Conservation (phyloP, 2,888 invertebrate genomes). For the Archips crataeganus region DNA sequence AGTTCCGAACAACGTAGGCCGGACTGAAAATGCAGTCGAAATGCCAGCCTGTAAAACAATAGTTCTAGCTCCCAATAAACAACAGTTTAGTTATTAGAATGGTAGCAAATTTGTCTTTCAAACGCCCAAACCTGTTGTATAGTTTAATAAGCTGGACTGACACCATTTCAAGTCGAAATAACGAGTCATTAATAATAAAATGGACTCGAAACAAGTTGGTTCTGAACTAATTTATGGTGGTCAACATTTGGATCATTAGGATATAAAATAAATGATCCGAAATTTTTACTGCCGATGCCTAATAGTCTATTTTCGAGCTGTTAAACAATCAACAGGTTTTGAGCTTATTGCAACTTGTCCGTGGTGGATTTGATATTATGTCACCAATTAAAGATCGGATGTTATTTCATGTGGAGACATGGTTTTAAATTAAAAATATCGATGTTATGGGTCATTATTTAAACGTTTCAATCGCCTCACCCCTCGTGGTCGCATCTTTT, state of each 20-base stretch:
- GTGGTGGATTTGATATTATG: neutral
- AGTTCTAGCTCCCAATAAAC: neutral
- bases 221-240: conserved; percentile 16
- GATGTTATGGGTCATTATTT: too few species aligned
- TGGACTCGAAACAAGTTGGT: conserved; percentile 1
- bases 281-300: conserved; percentile 14
- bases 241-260: conserved; percentile 24
- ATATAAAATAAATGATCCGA: conserved; percentile 3
- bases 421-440: neutral
- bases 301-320: neutral
- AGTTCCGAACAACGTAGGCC: neutral
- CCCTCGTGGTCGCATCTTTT: too few species aligned
- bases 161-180: conserved; percentile 20
- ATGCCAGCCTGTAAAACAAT: neutral
- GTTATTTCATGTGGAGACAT: neutral
- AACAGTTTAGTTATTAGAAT: conserved; percentile 11
- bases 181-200: conserved; percentile 26
- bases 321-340: conserved; percentile 8
- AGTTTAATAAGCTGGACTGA: conserved; percentile 26
- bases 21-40: neutral
- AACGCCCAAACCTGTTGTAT: neutral
- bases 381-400: neutral
- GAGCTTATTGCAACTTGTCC: neutral
- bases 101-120: conserved; percentile 25
- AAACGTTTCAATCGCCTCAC: too few species aligned